Base-by-base conservation (phyloP, 2,888 invertebrate species). In the Ephialtes manifestator region DNA sequence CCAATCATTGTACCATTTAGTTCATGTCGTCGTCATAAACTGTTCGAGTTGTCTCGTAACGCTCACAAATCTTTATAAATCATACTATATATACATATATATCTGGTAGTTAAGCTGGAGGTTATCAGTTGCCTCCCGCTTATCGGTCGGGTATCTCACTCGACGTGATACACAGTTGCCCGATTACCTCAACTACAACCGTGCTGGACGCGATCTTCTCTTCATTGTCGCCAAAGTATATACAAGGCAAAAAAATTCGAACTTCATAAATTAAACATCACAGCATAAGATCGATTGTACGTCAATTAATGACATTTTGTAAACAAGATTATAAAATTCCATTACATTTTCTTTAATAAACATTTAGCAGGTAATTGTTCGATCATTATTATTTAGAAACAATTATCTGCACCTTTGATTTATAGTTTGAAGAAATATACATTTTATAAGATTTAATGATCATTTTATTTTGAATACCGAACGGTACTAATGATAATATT, bases 121-220 rank as follows among this genome's bases (percentile, higher is more conserved):
- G 76, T 85, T 85, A 85, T 85, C 83, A 80, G 83, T 85, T 80
- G 83, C 80, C 84, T 84, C 86, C 65, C 70, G 72, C 85, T 86
- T 88, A 88, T 87, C 88, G 85, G 72, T 86, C 85, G 80, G 78
- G 71, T 86, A 90, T 89, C 90, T 89, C 75, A 65, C 63, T 68
- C 65, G 72, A 74, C 65, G 65, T 71, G 80, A 86, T 85, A 84
- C 39, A 63, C 72, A 81, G 51, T 65, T 53, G 76, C 71, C 55
- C 75, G 63, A 63, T 71, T 74, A 35, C 7, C 28, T 31, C 46
- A 2, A 67, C 46, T 55, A 46, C 46, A 46, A 63, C 20, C 15
- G 75, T 65, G n/a, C 35, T 51, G 48, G 46, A 80, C 71, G 63
- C 51, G 77, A 74, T 84, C 65, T 79, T 39, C 48, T n/a, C 24